Evolutionary conservation across 2,888 invertebrate species (phyloP).

Genomic region (Hirtodrosophila alboralis): DNA sequence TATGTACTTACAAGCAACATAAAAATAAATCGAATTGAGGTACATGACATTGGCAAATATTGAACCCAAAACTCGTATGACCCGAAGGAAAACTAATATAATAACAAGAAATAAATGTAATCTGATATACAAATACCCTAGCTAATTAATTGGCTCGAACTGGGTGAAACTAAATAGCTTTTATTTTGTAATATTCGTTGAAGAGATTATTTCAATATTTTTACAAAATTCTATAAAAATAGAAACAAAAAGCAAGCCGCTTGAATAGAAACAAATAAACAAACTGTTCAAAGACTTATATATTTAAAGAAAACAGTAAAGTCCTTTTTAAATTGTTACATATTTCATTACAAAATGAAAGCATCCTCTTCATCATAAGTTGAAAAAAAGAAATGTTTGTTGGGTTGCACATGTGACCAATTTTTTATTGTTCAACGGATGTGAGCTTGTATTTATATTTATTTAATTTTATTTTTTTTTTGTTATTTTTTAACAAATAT

Average conservation of each 20-base stretch:
- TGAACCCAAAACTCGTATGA: conserved; percentile 11
- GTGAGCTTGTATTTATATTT: conserved; percentile 56
- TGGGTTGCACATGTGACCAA: conserved; percentile 69
- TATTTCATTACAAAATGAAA: neutral
- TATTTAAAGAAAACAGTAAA: too few relatives aligned
- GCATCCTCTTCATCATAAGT: neutral
- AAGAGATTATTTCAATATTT: too few relatives aligned
- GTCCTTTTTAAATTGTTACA: conserved; percentile 1
- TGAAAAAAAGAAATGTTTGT: conserved; percentile 32
- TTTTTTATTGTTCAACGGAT: conserved; percentile 73
- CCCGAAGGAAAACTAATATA: neutral
- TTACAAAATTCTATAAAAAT: too few relatives aligned
- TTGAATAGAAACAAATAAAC: too few relatives aligned
- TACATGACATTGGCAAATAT: conserved; percentile 41
- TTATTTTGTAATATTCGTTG: too few relatives aligned
- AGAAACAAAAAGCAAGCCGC: too few relatives aligned
- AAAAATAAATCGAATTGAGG: conserved; percentile 51
- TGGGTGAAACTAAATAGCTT: neutral
- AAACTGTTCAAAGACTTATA: too few relatives aligned
- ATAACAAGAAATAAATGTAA: neutral
- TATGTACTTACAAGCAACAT: conserved; percentile 31
- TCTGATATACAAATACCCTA: conserved; percentile 7
- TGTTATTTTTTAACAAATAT: conserved; percentile 60
- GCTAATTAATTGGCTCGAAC: neutral
- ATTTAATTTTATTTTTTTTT: conserved; percentile 23